These are phyloP conservation scores for Epinephelus moara DNA, from an alignment of 2,113 vertebrate genomes.

Conservation along the genomic window DNA sequence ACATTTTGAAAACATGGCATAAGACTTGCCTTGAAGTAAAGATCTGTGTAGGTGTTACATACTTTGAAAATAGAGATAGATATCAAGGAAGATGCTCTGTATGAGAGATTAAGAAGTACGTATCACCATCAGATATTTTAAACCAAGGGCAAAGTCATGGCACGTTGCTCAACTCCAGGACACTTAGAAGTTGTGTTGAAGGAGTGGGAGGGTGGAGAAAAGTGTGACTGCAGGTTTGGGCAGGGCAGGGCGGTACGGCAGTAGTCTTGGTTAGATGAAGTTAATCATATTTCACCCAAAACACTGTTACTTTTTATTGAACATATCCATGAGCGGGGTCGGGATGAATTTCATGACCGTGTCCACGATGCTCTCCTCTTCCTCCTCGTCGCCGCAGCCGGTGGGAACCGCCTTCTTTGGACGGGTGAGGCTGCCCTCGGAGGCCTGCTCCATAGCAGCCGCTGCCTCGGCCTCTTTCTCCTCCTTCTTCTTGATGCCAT, in stretches of 20 bases:
- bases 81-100: constrained; percentile 19
- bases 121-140: constrained; percentile 30
- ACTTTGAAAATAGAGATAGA: constrained; percentile 19
- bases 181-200: constrained; percentile 51
- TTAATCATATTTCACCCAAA: constrained; percentile 27
- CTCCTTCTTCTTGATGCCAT: constrained; percentile 98
- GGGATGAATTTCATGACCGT: constrained; percentile 99
- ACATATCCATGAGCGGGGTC: constrained; percentile 96
- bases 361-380: constrained; percentile 96
- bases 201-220: constrained; percentile 26
- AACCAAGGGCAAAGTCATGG: constrained; percentile 60
- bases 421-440: constrained; percentile 95
- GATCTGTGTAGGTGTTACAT: constrained; percentile 40
- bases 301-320: constrained; percentile 93
- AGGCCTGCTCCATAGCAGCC: constrained; percentile 93
- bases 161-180: constrained; percentile 48
- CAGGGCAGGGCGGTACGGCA: constrained; percentile 35
- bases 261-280: constrained; percentile 57
- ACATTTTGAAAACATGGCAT: constrained; percentile 50
- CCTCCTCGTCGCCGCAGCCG: constrained; percentile 88
- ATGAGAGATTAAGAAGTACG: constrained; percentile 30
- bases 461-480: constrained; percentile 96
- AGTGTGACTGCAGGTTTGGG: constrained; percentile 49
- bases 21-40: constrained; percentile 53
- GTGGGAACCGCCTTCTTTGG: constrained; percentile 92